Evolutionary conservation across 2,888 invertebrate species (phyloP).

Genomic region (Tuberolachnus salignus): DNA sequence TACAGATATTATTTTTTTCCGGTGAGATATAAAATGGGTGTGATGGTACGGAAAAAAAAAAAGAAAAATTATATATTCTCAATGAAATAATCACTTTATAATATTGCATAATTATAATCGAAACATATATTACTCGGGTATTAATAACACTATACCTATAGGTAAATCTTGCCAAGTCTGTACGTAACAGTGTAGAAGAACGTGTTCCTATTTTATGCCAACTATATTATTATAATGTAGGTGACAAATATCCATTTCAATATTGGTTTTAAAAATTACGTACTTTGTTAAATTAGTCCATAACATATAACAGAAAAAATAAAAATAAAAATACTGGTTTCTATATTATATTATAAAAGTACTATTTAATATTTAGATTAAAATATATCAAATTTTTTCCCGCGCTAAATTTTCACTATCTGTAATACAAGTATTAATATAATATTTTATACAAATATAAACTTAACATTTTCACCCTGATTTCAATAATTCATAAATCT

Average conservation of each 20-base stretch:
- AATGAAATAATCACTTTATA: background rate
- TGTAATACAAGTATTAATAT: too few species aligned
- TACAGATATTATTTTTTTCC: background rate
- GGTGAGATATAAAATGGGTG: background rate
- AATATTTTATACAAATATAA: too few species aligned
- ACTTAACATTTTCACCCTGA: background rate
- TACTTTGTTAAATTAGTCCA: slow-evolving; percentile 23
- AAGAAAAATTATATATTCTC: background rate
- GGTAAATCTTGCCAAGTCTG: background rate
- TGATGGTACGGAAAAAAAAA: background rate
- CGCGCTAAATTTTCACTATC: too few species aligned
- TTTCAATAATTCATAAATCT: background rate
- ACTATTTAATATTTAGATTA: too few species aligned
- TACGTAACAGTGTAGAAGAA: slow-evolving; percentile 41
- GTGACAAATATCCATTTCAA: slow-evolving; percentile 31
- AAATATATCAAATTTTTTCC: background rate
- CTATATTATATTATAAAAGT: slow-evolving; percentile 1
- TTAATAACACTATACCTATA: background rate
- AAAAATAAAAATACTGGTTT: slow-evolving; percentile 7
- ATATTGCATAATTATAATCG: slow-evolving; percentile 27
- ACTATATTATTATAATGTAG: background rate
- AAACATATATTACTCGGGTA: slow-evolving; percentile 11
- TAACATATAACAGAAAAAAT: background rate
- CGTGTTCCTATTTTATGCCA: slow-evolving; percentile 1
- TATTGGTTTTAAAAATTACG: slow-evolving; percentile 25